Conservation (phyloP, 2,113 vertebrate genomes). For the Eonycteris spelaea region DNA sequence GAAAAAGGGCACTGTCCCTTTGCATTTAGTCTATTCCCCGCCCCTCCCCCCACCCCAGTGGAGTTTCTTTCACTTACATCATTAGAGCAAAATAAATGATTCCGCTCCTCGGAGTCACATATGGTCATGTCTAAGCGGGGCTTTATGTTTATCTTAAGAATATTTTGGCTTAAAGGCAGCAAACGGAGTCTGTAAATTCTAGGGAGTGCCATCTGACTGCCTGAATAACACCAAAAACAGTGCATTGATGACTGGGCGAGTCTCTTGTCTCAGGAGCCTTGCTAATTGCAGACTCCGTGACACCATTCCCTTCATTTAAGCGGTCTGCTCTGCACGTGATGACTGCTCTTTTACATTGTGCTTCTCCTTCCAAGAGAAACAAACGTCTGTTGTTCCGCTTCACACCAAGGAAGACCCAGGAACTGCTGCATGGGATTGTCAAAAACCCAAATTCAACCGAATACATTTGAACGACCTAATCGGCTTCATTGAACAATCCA, state of each 20-base stretch:
- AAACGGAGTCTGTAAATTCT: constrained; percentile 57
- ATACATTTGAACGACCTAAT: background rate
- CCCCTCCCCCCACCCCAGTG: too few species aligned
- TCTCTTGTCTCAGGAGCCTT: constrained; percentile 6
- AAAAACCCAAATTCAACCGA: background rate
- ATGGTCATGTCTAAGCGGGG: constrained; percentile 48
- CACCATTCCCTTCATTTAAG: background rate
- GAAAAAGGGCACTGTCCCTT: constrained; percentile 38
- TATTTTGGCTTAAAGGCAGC: constrained; percentile 60
- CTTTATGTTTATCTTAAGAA: constrained; percentile 68
- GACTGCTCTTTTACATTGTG: background rate
- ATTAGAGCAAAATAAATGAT: constrained; percentile 60
- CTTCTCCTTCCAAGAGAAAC: background rate
- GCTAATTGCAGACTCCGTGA: background rate
- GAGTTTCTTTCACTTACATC: constrained; percentile 49
- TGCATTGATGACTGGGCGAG: background rate
- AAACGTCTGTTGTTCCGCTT: background rate
- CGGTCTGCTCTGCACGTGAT: background rate
- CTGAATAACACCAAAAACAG: constrained; percentile 29
- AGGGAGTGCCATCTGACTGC: constrained; percentile 24
- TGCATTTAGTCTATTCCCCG: too few species aligned
- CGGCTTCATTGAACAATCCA: background rate
- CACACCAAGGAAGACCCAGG: background rate
- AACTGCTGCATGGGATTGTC: background rate
- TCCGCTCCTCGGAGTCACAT: constrained; percentile 55